Evolutionary conservation across 1,140 invertebrate species (phyloP).

Genomic region (Rhysida immarginata): DNA sequence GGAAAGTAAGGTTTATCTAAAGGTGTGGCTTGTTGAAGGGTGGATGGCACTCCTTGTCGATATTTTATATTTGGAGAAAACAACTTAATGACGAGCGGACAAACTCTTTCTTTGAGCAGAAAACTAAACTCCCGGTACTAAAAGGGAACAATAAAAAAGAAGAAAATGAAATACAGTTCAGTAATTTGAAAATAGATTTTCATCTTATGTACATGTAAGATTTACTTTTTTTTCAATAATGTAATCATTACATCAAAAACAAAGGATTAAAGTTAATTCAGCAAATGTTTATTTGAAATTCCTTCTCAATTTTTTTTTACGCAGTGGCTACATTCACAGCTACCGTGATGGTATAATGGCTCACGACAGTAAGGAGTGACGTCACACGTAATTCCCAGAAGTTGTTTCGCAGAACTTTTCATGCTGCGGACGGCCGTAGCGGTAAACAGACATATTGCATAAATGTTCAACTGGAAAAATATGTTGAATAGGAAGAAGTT

Average conservation of each 20-base stretch:
- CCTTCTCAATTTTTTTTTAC: too few relatives aligned
- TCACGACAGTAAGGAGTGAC: too few relatives aligned
- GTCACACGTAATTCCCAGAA: too few relatives aligned
- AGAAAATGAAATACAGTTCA: constrained; percentile 11
- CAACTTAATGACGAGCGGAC: constrained; percentile 90
- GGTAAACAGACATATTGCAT: too few relatives aligned
- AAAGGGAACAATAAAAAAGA: constrained; percentile 27
- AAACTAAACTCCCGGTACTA: constrained; percentile 89
- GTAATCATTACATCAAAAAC: constrained; percentile 8
- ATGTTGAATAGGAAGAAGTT: too few relatives aligned
- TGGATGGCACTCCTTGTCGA: constrained; percentile 35
- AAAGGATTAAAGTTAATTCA: constrained; percentile 6
- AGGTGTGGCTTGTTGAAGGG: constrained; percentile 41
- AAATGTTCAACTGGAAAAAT: too few relatives aligned
- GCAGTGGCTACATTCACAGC: too few relatives aligned
- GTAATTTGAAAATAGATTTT: constrained; percentile 10
- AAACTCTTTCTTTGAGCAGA: constrained; percentile 88
- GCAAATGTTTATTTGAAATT: too few relatives aligned
- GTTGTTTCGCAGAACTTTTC: too few relatives aligned
- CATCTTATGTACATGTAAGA: too few relatives aligned
- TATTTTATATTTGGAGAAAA: constrained; percentile 95
- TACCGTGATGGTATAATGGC: too few relatives aligned
- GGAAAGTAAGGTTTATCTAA: constrained; percentile 90
- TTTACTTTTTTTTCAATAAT: constrained; percentile 10
- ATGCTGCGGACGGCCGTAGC: too few relatives aligned